Base-by-base conservation (phyloP, 1,140 invertebrate genomes). In the Zeugodacus cucurbitae region DNA sequence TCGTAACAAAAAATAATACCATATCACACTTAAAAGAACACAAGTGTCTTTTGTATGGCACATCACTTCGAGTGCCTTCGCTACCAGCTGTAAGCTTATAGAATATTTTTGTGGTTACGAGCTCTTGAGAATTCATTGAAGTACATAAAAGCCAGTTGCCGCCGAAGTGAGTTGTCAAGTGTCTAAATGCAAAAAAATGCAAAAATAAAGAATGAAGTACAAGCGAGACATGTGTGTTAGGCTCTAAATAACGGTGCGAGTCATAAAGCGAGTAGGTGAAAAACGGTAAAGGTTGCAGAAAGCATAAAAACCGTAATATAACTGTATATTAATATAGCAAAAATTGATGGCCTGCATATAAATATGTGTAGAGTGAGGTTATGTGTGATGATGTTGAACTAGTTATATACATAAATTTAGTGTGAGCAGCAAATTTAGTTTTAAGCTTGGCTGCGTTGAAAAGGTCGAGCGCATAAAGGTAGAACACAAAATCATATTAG, bases 61-160 rank as follows among this genome's bases (percentile, higher is more conserved):
- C 20, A 74, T 34, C 67, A 22, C 67, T 37, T 74, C 17, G 67
- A 41, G 67, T 41, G 34, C 67, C 17, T 37, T 74, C 67, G 34
- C 14, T 20, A 20, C 34, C 32, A 74, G 32, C 67, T 20, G 20
- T 41, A 34, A 37, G 34, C 20, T 74, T 20, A 37, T 74, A 37
- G 5, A n/a, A n/a, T 62, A 62, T 26, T 62, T 37, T 74, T 74
- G 34, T 41, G 34, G 64, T 74, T 74, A 37, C 20, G 32, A 37
- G 67, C 67, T 74, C 67, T 74, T 32, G 17, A 34, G 67, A 74
- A 74, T 37, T 74, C 34, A 74, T 74, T 74, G 32, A 74, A 74
- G 34, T 37, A 34, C 22, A 32, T 74, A 74, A 74, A n/a, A 41
- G 67, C 32, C 34, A 37, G 34, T 74, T 14, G 34, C 34, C 32